Conservation (phyloP, 1,140 invertebrate species). For the Eupeodes corollae region DNA sequence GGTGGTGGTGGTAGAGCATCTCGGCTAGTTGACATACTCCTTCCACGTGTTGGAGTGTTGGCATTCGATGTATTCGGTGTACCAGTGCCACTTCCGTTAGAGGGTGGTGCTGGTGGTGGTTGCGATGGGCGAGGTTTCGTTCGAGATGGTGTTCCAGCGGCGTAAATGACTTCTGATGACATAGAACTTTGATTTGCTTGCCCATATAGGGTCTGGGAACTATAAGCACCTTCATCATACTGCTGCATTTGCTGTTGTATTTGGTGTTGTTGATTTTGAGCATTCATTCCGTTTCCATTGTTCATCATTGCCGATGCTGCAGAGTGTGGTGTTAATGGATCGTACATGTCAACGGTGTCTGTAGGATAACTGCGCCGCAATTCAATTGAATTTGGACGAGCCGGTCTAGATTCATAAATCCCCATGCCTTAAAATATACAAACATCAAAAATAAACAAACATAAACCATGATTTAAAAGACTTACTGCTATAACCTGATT, state of each 20-base stretch:
- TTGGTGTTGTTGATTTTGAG: conserved; percentile 27
- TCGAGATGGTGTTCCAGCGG: conserved; percentile 45
- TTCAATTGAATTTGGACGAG: conserved; percentile 66
- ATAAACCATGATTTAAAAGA: conserved; percentile 3
- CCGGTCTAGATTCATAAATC: conserved; percentile 42
- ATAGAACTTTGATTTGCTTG: conserved; percentile 34
- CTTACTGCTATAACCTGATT: conserved; percentile 34
- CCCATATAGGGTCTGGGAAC: conserved; percentile 37
- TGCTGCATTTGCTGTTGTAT: conserved; percentile 24
- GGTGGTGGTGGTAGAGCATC: conserved; percentile 76
- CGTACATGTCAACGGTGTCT: conserved; percentile 45
- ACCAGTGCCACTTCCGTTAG: conserved; percentile 50
- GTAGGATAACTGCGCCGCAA: conserved; percentile 51
- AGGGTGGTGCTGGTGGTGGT: conserved; percentile 75
- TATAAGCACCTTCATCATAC: conserved; percentile 28
- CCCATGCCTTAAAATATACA: conserved; percentile 22
- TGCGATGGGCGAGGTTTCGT: conserved; percentile 62
- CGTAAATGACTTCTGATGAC: conserved; percentile 42
- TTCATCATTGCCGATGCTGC: not conserved
- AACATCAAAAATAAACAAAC: not conserved
- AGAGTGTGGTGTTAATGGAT: conserved; percentile 27
- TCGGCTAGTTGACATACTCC: conserved; percentile 52
- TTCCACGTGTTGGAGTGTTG: conserved; percentile 55
- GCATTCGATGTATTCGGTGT: conserved; percentile 56
- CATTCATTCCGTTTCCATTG: conserved; percentile 9